These are phyloP conservation scores for Sakesphorus luctuosus DNA, from an alignment of 2,113 vertebrate species.

Conservation along the genomic window DNA sequence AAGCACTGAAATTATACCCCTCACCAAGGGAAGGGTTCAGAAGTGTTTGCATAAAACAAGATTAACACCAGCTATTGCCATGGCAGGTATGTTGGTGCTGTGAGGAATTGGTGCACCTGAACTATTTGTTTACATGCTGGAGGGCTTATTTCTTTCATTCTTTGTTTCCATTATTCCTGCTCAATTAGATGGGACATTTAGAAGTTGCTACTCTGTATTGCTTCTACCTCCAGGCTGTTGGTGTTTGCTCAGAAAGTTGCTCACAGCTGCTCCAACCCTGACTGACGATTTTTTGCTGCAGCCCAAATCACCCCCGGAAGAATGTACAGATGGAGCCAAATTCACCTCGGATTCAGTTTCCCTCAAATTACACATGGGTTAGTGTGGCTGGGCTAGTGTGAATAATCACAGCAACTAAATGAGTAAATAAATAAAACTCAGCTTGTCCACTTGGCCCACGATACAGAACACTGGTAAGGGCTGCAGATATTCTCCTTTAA, in stretches of 20 bases:
- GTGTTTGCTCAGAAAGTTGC: constrained; percentile 1
- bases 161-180: constrained; percentile 59
- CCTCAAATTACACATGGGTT: neutral
- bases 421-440: constrained; percentile 17
- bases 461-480: neutral
- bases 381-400: neutral
- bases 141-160: neutral
- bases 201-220: constrained; percentile 53
- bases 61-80: neutral
- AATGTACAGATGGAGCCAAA: constrained; percentile 30
- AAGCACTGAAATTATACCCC: neutral
- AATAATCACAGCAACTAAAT: neutral
- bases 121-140: constrained; percentile 46
- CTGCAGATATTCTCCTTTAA: neutral
- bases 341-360: neutral
- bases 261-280: constrained; percentile 21
- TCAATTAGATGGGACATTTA: constrained; percentile 61
- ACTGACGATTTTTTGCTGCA: neutral
- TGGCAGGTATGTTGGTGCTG: neutral
- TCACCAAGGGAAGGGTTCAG: neutral
- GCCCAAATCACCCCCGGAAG: constrained; percentile 13
- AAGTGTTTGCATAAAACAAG: neutral
- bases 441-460: neutral
- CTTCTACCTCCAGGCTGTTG: constrained; percentile 32
- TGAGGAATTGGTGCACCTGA: constrained; percentile 12